These are phyloP conservation scores for Thripadectes ignobilis DNA, from an alignment of 2,797 vertebrate species.

Conservation along the genomic window DNA sequence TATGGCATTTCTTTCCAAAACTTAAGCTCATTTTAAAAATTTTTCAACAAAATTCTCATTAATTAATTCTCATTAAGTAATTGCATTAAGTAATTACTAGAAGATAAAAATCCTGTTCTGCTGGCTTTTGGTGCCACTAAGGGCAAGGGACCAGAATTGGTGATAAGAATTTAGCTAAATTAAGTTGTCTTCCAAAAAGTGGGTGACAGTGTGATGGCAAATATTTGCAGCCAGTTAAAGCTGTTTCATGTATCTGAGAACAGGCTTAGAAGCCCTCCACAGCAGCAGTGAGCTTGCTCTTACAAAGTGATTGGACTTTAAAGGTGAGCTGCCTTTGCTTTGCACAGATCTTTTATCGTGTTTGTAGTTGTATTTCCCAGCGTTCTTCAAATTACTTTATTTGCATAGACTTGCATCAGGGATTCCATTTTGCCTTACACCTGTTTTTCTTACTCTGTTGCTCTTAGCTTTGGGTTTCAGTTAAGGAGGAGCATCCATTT, in stretches of 20 bases:
- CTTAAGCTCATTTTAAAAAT: neutral
- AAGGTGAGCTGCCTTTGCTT: neutral
- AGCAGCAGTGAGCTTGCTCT: neutral
- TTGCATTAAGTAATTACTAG: neutral
- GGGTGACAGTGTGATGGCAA: neutral
- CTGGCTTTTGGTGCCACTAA: neutral
- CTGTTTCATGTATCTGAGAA: neutral
- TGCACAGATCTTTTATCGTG: accelerated
- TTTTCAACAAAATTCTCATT: neutral
- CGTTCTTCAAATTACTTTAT: neutral
- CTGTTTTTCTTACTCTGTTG: neutral
- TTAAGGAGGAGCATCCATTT: neutral
- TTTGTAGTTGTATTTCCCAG: neutral
- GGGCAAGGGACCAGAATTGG: neutral
- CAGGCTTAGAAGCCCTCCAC: neutral
- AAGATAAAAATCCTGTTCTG: neutral
- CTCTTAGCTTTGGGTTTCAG: neutral
- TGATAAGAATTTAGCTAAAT: neutral
- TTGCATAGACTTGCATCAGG: neutral
- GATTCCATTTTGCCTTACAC: neutral
- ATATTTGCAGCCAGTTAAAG: neutral
- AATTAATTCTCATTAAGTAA: neutral
- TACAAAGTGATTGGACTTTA: neutral
- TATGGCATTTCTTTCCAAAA: neutral
- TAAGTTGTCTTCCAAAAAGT: neutral